Conservation (phyloP, 1,140 invertebrate species). For the Dendrolimus kikuchii region DNA sequence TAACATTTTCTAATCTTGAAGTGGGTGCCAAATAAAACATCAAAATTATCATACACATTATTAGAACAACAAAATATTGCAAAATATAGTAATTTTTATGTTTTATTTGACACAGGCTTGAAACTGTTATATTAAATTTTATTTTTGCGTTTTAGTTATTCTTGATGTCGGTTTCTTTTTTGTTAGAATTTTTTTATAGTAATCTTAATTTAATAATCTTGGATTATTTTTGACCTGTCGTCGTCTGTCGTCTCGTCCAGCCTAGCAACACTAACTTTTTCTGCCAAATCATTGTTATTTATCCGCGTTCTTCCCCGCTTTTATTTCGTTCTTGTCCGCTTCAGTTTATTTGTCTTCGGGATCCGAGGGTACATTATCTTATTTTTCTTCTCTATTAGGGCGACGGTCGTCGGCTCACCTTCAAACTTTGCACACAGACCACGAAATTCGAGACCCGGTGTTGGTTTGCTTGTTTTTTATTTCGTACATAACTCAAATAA, state of each 20-base stretch:
- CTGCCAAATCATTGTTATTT: constrained; percentile 62
- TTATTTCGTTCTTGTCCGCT: constrained; percentile 60
- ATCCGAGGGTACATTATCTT: constrained; percentile 69
- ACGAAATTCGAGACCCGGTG: constrained; percentile 44
- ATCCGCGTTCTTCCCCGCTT: constrained; percentile 51
- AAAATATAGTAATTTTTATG: too few relatives aligned
- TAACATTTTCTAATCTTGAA: too few relatives aligned
- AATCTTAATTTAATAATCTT: too few relatives aligned
- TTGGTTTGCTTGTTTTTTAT: constrained; percentile 65
- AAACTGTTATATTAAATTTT: too few relatives aligned
- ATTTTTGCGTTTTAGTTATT: too few relatives aligned
- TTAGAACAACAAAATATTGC: too few relatives aligned
- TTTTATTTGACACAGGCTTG: too few relatives aligned
- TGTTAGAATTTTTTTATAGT: too few relatives aligned
- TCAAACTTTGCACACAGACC: constrained; percentile 54
- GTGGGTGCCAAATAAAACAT: too few relatives aligned
- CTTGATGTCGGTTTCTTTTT: too few relatives aligned
- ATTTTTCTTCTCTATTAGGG: constrained; percentile 71
- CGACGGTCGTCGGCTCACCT: constrained; percentile 61
- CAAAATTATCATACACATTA: too few relatives aligned
- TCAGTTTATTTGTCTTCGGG: constrained; percentile 67
- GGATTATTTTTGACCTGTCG: background rate
- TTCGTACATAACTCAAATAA: constrained; percentile 62
- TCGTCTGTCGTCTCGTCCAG: constrained; percentile 3
- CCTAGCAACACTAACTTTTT: constrained; percentile 19